phyloP scores from a whole-genome alignment of 1,140 invertebrate genomes.

The Drosophila bocki region DNA sequence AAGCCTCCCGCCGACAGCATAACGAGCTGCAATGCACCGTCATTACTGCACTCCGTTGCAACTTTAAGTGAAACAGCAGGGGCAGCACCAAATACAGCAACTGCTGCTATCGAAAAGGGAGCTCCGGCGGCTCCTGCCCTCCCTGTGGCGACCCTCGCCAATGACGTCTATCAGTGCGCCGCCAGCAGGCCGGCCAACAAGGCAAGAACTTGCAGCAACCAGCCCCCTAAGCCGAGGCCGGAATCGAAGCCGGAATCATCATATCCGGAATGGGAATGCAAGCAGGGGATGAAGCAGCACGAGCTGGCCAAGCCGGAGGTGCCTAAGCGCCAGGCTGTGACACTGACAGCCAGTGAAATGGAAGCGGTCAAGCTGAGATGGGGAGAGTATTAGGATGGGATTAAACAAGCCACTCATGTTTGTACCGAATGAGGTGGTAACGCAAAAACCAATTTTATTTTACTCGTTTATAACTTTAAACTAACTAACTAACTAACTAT shows the following conservation, averaged over 20 bases:
- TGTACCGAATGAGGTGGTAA: not conserved
- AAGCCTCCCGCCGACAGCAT: not conserved
- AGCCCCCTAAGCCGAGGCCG: not conserved
- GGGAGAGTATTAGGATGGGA: not conserved
- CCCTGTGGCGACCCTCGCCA: constrained; percentile 30
- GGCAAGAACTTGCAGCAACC: constrained; percentile 16
- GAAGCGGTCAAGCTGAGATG: not conserved
- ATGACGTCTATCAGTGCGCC: constrained; percentile 58
- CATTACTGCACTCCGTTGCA: constrained; percentile 15
- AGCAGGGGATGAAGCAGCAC: not conserved
- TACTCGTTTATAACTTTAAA: not conserved
- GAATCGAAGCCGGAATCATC: constrained; percentile 27
- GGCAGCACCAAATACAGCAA: constrained; percentile 1
- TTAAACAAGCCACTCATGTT: not conserved
- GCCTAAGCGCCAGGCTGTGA: constrained; percentile 11
- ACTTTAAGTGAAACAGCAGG: not conserved
- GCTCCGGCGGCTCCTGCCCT: not conserved
- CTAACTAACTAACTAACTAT: not conserved
- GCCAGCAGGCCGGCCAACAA: constrained; percentile 28
- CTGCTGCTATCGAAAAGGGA: constrained; percentile 11
- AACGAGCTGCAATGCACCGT: constrained; percentile 41
- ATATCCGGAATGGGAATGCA: constrained; percentile 11
- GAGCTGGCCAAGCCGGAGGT: not conserved
- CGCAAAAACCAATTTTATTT: not conserved
- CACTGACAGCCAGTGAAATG: constrained; percentile 17